Evolutionary conservation across 2,113 vertebrate genomes (phyloP).

Genomic region (Eptesicus fuscus): DNA sequence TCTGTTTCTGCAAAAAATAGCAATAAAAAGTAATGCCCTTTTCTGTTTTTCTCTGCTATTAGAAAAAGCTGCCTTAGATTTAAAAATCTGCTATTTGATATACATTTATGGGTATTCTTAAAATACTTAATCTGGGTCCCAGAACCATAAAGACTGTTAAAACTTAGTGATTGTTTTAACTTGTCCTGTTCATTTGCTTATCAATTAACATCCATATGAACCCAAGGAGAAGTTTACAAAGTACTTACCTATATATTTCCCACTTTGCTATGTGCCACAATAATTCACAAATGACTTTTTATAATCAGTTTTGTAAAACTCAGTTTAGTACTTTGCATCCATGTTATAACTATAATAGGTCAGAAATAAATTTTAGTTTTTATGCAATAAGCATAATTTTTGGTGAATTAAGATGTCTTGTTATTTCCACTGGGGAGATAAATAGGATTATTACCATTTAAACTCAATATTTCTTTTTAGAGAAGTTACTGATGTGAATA

Average conservation of each 20-base stretch:
- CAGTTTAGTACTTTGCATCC: neutral
- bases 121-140: neutral
- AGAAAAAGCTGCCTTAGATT: neutral
- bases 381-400: neutral
- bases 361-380: constrained; percentile 8
- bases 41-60: neutral
- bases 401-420: neutral
- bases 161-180: neutral
- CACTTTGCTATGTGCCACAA: neutral
- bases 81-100: neutral
- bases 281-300: constrained; percentile 6
- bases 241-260: neutral
- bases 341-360: neutral
- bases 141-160: neutral
- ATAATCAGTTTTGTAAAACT: neutral
- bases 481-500: neutral
- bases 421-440: neutral
- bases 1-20: neutral
- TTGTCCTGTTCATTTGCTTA: neutral
- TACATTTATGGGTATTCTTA: neutral
- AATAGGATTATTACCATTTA: neutral
- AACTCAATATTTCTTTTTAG: constrained; percentile 1
- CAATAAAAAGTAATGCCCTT: neutral
- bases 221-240: neutral
- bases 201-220: neutral